phyloP scores from a whole-genome alignment of 2,113 vertebrate genomes.

The Neolamprologus hecqui region DNA sequence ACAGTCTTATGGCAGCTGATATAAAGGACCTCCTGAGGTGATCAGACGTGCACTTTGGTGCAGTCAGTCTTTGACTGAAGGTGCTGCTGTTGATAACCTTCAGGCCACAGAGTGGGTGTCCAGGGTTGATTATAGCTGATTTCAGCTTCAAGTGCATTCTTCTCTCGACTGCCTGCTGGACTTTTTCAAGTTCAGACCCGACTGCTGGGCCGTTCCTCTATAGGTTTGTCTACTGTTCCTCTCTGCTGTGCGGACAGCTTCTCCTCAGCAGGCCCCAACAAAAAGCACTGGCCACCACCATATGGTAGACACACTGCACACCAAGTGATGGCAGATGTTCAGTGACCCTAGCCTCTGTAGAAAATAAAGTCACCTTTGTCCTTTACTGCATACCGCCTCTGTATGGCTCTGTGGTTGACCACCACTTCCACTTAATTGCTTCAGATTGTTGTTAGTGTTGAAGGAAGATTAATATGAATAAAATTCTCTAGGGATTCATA shows the following conservation, averaged over 20 bases:
- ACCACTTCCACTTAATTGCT: not conserved
- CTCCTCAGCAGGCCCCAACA: not conserved
- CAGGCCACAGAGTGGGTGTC: not conserved
- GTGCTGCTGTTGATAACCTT: not conserved
- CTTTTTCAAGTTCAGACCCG: not conserved
- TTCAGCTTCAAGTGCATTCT: not conserved
- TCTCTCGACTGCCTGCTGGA: not conserved
- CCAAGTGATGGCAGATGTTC: not conserved
- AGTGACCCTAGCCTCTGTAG: not conserved
- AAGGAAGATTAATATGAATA: not conserved
- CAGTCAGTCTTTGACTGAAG: not conserved
- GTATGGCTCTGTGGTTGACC: not conserved
- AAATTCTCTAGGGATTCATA: not conserved
- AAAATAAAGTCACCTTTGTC: not conserved
- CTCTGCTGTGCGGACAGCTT: not conserved
- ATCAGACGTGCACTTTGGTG: not conserved
- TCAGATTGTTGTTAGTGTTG: not conserved
- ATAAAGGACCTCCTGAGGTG: not conserved
- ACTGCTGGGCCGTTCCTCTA: not conserved
- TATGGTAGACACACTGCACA: not conserved
- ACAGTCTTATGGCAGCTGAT: not conserved
- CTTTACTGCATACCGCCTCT: not conserved
- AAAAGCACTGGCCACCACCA: not conserved
- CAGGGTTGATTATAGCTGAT: not conserved
- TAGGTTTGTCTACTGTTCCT: not conserved